Percentiles rank a stretch among this genome's conserved stretches.
Conservation (phyloP, 2,797 vertebrate species). For the Melanotaenia parkinsoni region DNA sequence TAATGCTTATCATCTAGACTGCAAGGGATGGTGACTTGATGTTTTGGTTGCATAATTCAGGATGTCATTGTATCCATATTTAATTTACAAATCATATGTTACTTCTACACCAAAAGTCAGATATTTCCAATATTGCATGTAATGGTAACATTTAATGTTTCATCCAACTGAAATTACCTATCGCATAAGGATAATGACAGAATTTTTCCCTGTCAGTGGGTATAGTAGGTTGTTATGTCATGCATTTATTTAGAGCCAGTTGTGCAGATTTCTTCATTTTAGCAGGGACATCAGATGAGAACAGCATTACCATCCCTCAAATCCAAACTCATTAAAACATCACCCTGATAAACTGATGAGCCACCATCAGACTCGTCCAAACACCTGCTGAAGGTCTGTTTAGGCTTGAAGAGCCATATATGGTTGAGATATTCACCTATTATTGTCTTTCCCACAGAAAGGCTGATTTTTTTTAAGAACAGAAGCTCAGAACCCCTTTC, state of each 20-base stretch:
- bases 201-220: constrained; percentile 30
- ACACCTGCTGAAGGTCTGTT: constrained; percentile 38
- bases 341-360: constrained; percentile 57
- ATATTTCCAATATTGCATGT: constrained; percentile 1
- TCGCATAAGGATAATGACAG: constrained; percentile 26
- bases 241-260: constrained; percentile 60
- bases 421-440: constrained; percentile 44
- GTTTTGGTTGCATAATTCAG: constrained; percentile 45
- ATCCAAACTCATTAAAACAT: constrained; percentile 69
- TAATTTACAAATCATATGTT: constrained; percentile 31
- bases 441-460: constrained; percentile 32
- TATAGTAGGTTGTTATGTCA: constrained; percentile 20
- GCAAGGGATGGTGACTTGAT: background rate
- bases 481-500: constrained; percentile 25
- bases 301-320: constrained; percentile 47
- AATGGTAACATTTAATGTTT: constrained; percentile 12
- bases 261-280: constrained; percentile 37
- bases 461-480: constrained; percentile 19
- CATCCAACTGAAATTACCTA: constrained; percentile 2
- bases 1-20: constrained; percentile 46
- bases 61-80: constrained; percentile 38
- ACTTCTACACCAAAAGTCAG: constrained; percentile 19
- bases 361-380: constrained; percentile 44
- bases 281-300: constrained; percentile 44
- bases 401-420: constrained; percentile 40